Base-by-base conservation (phyloP, 2,797 vertebrate species). In the Enteromius radiatus region DNA sequence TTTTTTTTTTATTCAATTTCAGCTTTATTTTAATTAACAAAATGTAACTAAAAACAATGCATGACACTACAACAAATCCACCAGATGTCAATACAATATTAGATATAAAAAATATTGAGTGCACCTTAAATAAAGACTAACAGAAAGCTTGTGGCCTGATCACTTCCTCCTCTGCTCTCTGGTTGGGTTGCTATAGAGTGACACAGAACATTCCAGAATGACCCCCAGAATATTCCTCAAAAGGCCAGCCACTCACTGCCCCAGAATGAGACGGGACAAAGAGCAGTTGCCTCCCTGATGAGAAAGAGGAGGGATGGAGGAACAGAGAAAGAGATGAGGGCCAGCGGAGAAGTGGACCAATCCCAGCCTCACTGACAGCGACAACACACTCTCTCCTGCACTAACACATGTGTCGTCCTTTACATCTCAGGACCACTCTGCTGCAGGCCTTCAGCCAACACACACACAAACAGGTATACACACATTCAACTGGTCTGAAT, bases 351-450 rank as follows among this genome's bases (percentile, higher is more conserved):
- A 80, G 84, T 87, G 68, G 84, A 89, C 82, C 69, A 59, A 81
- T 68, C 75, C 71, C 52, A 81, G 43, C 76, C 68, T 73, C 76
- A 33, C 36, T 95, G 91, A 92, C 78, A 87, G 89, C 84, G 61
- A 87, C 83, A 90, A 86, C 87, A 85, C 88, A 88, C 87, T 88
- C 90, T 88, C 91, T 88, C 90, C 78, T 80, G 74, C 85, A 81
- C 81, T 69, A 67, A 84, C 88, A 89, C 83, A n/a, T 47, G 76
- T 86, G 84, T 84, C 28, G 84, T 92, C 64, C 92, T 93, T 75
- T 89, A 94, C 59, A 90, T 92, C 93, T 90, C 96, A 97, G 92
- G 96, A 94, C 88, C 90, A 89, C 90, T 89, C 94, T 90, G 89
- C 94, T 96, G 81, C 94, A 93, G 80, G 95, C 93, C 41, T 33